Base-by-base conservation (phyloP, 2,113 vertebrate genomes). In the Acrocephalus arundinaceus region DNA sequence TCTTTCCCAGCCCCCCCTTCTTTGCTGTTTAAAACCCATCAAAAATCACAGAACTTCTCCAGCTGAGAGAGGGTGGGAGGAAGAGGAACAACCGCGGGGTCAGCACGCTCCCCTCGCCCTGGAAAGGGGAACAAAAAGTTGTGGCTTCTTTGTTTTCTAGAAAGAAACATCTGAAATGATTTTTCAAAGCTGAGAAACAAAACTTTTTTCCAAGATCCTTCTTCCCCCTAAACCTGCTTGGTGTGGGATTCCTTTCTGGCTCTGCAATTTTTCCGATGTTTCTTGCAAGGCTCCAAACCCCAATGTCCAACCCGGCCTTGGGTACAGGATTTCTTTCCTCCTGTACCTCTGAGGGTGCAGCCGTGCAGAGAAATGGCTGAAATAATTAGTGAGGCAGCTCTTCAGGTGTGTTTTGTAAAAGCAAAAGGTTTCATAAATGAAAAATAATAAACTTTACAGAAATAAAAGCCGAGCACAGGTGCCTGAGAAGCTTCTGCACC, bases 271-370 rank as follows among this genome's bases (percentile, higher is more conserved):
- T 39, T n/a, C 55, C 8, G 8, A 0, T 19, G 5, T 45, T 85
- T 54, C 46, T 46, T 21, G 30, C 24, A n/a, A 45, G 7, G 37
- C 9, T 86, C 58, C 27, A 1, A 86, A 4, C 18, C 17, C 37
- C 2, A 7, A 1, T 6, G 0, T 35, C 66, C 66, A 65, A 0
- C 43, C 43, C 27, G 66, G 58, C 51, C 13, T 49, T 10, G 67
- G 33, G 2, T 58, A 65, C 25, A 65, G 1, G 37, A 39, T 39
- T 39, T 39, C 37, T 39, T 39, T 39, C 37, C 37, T 39, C 37
- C 37, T 39, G 37, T 11, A 39, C 11, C 37, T 39, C 37, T 39
- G 37, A 39, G 37, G 37, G 37, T 39, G 37, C 37, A 39, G 37
- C 37, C 37, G 37, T 39, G 37, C 37, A 39, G 37, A 39, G 37